phyloP scores from a whole-genome alignment of 92 coral and sea anemone genomes.

The Heliopora coerulea region DNA sequence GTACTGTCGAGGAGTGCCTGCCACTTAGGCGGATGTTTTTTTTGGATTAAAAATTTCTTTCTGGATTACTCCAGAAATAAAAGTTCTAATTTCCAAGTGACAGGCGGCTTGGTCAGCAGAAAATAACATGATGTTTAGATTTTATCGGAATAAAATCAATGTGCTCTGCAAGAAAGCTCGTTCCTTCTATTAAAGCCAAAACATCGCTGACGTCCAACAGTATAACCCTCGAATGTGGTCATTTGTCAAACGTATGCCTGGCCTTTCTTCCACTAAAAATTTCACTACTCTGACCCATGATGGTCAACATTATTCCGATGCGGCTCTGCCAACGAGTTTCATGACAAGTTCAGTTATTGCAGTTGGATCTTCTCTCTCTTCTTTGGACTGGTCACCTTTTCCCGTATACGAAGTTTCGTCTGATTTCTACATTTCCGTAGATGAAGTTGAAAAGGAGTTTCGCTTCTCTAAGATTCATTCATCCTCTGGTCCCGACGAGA shows the following conservation, averaged over 20 bases:
- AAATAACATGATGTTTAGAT: neutral
- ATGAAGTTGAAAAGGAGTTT: neutral
- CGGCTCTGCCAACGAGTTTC: too few species aligned
- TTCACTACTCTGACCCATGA: slow-evolving; percentile 14
- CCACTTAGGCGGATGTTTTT: too few species aligned
- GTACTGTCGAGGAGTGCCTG: too few species aligned
- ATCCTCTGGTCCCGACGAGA: slow-evolving; percentile 11
- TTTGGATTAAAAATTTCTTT: too few species aligned
- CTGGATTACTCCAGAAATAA: too few species aligned
- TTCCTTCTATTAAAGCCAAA: neutral
- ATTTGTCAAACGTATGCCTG: slow-evolving; percentile 35
- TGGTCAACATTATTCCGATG: neutral
- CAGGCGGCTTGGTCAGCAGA: neutral
- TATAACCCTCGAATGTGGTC: slow-evolving; percentile 35
- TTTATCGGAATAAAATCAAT: slow-evolving; percentile 21
- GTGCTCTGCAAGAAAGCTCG: slow-evolving; percentile 13
- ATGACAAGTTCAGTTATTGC: too few species aligned
- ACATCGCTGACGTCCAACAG: slow-evolving; percentile 23
- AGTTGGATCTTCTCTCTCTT: neutral
- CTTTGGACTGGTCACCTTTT: neutral
- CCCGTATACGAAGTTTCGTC: neutral
- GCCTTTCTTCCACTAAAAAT: slow-evolving; percentile 21
- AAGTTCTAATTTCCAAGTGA: neutral
- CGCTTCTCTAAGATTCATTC: neutral
- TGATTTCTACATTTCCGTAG: neutral